Conservation (phyloP, 37 sponge, comb jelly and placozoan species). For the Theonella swinhoei region DNA sequence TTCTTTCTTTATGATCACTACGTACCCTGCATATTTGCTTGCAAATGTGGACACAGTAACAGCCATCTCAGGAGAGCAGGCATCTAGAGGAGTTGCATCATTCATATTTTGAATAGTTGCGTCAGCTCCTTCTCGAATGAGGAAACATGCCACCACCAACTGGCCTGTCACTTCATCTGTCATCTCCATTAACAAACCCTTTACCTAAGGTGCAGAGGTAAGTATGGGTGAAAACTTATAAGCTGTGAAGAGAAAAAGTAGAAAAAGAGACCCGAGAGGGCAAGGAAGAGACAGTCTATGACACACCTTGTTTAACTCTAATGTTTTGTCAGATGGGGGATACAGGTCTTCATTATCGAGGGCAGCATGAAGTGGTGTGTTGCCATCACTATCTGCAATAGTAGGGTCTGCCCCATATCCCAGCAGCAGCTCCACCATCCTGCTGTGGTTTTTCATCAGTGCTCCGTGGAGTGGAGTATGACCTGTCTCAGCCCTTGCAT, state of each 20-base stretch:
- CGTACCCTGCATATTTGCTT: not conserved
- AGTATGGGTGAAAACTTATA: not conserved
- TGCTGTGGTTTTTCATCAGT: not conserved
- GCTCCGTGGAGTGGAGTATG: slow-evolving; percentile 5
- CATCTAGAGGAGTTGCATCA: not conserved
- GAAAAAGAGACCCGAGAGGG: too few relatives aligned
- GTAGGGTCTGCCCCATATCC: slow-evolving; percentile 3
- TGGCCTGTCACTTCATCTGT: not conserved
- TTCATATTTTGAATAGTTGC: not conserved
- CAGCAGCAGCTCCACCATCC: slow-evolving; percentile 1
- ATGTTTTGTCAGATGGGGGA: not conserved
- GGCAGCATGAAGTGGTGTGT: not conserved
- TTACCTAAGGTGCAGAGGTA: not conserved
- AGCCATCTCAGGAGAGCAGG: slow-evolving; percentile 7
- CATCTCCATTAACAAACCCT: not conserved
- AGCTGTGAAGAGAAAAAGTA: not conserved
- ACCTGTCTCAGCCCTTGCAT: not conserved
- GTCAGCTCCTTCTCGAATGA: slow-evolving; percentile 6
- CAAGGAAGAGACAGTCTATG: too few relatives aligned
- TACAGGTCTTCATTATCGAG: not conserved
- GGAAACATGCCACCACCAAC: not conserved
- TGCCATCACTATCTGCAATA: not conserved
- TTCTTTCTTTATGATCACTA: too few relatives aligned
- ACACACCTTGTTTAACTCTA: not conserved
- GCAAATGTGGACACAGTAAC: not conserved